Evolutionary conservation across 2,888 invertebrate genomes (phyloP), one percentile per base, ranked within the genome.

Genomic region (Poecilus cupreus): DNA sequence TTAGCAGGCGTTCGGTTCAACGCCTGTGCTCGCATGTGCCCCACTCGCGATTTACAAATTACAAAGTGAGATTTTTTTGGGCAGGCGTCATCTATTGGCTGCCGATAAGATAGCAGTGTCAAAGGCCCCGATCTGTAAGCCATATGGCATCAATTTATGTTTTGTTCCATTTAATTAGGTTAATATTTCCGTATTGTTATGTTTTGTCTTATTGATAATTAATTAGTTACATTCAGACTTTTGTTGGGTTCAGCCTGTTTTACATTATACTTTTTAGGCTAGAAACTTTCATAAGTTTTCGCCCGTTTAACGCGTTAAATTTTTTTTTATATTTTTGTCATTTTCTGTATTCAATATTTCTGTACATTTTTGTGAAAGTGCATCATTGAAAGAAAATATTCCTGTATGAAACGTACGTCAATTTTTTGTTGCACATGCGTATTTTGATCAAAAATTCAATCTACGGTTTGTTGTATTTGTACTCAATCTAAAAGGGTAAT

Each of bases 121-220:
- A 64, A 64, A 60, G 78, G 64, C 60, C 78, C 37, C 64, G 26
- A 78, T 24, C 64, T 78, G 43, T 75, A 13, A 78, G 64, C 78
- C 78, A 78, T 78, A 78, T 78, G 76, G 76, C 60, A 60, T 26
- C 60, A 60, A 60, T 60, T 60, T 24, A 32, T 60, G 64, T 37
- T 68, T 68, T 68, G 32, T 37, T 32, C 20, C 18, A 68, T 18
- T 68, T 32, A 68, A 68, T 68, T 68, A 37, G 37, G 64, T 68
- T 68, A 37, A 37, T 68, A 68, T 68, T 68, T 68, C 64, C 64
- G 64, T 68, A 68, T 68, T 39, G 39, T 68, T 37, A 32, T 68
- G 32, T 16, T 18, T 3, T 22, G 11, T 32, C 16, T 16, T 26
- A 68, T 68, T 68, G 32, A 37, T 68, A 32, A 8, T 5, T 64